Evolutionary conservation across 1,140 invertebrate genomes (phyloP).

Genomic region (Holcopasites calliopsidis): DNA sequence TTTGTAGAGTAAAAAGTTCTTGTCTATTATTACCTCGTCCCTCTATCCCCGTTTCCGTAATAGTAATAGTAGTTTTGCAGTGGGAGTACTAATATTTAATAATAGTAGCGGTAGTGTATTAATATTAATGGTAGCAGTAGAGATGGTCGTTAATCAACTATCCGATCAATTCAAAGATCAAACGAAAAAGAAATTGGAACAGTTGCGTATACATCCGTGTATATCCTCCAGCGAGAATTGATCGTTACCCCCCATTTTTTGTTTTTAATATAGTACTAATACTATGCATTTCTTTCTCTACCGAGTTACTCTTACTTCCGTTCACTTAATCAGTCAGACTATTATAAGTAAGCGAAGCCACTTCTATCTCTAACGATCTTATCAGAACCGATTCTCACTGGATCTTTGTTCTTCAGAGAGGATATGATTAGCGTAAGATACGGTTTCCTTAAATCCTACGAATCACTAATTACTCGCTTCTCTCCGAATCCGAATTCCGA

Average conservation of each 20-base stretch:
- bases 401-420: background rate
- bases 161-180: slow-evolving; percentile 33
- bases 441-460: slow-evolving; percentile 9
- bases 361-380: background rate
- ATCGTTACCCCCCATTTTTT: background rate
- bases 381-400: slow-evolving; percentile 35
- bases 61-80: slow-evolving; percentile 59
- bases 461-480: slow-evolving; percentile 12
- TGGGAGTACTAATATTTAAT: slow-evolving; percentile 56
- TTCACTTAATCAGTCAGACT: slow-evolving; percentile 16
- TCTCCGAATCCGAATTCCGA: background rate
- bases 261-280: slow-evolving; percentile 15
- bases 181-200: slow-evolving; percentile 43
- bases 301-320: slow-evolving; percentile 1
- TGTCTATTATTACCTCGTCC: slow-evolving; percentile 42
- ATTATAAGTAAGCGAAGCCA: slow-evolving; percentile 11
- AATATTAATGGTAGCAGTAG: slow-evolving; percentile 57
- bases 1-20: background rate
- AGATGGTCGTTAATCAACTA: slow-evolving; percentile 39
- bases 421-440: slow-evolving; percentile 37
- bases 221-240: slow-evolving; percentile 28
- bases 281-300: slow-evolving; percentile 7
- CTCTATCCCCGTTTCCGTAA: slow-evolving; percentile 44
- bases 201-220: slow-evolving; percentile 55
- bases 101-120: slow-evolving; percentile 59